A percentile compares a stretch with the other conserved stretches of the same genome.
Evolutionary conservation across 2,888 invertebrate species (phyloP).

Genomic region (Microplitis manilae): DNA sequence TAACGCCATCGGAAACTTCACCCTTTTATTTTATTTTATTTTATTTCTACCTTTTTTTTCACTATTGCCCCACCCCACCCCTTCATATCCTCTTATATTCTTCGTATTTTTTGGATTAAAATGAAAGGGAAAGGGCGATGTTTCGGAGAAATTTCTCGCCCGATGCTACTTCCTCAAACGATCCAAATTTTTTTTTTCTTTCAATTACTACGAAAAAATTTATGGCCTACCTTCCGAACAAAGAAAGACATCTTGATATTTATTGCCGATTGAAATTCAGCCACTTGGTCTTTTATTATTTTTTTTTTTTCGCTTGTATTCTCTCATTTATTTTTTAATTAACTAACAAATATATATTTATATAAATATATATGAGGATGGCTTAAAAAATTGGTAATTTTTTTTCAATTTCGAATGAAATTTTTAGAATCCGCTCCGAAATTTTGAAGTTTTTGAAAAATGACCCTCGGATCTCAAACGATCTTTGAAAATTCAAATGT

Average conservation of each 20-base stretch:
- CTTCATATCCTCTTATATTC: slow-evolving; percentile 24
- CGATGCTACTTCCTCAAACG: neutral
- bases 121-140: slow-evolving; percentile 27
- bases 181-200: slow-evolving; percentile 34
- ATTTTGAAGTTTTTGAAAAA: no score
- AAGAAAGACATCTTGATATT: slow-evolving; percentile 37
- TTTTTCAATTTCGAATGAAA: no score
- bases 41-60: neutral
- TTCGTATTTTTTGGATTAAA: slow-evolving; percentile 11
- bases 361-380: neutral
- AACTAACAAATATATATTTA: neutral
- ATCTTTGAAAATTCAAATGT: no score
- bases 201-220: slow-evolving; percentile 41
- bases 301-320: neutral
- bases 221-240: slow-evolving; percentile 29
- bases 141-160: slow-evolving; percentile 44
- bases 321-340: neutral
- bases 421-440: no score
- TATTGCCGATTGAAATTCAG: neutral
- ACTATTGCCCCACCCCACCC: neutral
- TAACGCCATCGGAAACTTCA: slow-evolving; percentile 50
- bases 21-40: slow-evolving; percentile 37
- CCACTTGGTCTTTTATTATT: neutral
- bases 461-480: no score
- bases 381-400: no score